Conservation (phyloP, 2,888 invertebrate species). For the Drosophila pseudotakahashii region DNA sequence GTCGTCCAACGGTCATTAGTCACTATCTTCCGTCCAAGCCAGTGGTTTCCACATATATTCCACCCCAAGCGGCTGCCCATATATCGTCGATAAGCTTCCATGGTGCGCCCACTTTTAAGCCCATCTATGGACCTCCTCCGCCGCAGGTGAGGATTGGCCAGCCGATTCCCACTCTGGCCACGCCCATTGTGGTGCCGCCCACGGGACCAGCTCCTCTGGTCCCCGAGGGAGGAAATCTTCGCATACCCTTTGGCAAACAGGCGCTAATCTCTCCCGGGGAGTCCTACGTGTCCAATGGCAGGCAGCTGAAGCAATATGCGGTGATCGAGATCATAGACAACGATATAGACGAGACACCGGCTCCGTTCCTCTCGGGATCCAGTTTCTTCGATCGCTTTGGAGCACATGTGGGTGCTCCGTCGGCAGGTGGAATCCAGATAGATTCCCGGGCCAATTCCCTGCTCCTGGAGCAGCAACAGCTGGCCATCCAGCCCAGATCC, state of each 20-base stretch:
- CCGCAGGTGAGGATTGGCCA: slow-evolving; percentile 1
- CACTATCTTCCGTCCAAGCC: slow-evolving; percentile 51
- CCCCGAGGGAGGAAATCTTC: slow-evolving; percentile 51
- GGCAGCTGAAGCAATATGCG: slow-evolving; percentile 83
- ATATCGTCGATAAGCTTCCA: slow-evolving; percentile 56
- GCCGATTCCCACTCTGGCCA: slow-evolving; percentile 18
- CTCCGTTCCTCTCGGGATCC: slow-evolving; percentile 73
- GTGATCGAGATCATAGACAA: slow-evolving; percentile 83
- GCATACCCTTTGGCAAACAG: slow-evolving; percentile 77
- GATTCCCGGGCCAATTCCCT: slow-evolving; percentile 66
- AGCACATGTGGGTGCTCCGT: slow-evolving; percentile 65
- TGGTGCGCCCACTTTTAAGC: slow-evolving; percentile 31
- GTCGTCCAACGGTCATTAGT: slow-evolving; percentile 44
- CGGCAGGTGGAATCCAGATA: slow-evolving; percentile 58
- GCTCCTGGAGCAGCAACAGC: slow-evolving; percentile 61
- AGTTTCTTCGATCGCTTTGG: slow-evolving; percentile 74
- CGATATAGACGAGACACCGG: slow-evolving; percentile 77
- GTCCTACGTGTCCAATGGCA: slow-evolving; percentile 80
- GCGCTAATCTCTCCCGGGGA: slow-evolving; percentile 69
- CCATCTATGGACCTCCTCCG: slow-evolving; percentile 33
- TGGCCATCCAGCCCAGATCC: slow-evolving; percentile 53
- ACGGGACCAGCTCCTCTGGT: slow-evolving; percentile 53
- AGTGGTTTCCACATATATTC: slow-evolving; percentile 42
- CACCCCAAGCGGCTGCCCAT: slow-evolving; percentile 45
- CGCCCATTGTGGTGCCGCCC: slow-evolving; percentile 46